A percentile compares a stretch with the other conserved stretches of the same genome.
Conservation (phyloP, 2,113 vertebrate species). For the Phrynocephalus versicolor region DNA sequence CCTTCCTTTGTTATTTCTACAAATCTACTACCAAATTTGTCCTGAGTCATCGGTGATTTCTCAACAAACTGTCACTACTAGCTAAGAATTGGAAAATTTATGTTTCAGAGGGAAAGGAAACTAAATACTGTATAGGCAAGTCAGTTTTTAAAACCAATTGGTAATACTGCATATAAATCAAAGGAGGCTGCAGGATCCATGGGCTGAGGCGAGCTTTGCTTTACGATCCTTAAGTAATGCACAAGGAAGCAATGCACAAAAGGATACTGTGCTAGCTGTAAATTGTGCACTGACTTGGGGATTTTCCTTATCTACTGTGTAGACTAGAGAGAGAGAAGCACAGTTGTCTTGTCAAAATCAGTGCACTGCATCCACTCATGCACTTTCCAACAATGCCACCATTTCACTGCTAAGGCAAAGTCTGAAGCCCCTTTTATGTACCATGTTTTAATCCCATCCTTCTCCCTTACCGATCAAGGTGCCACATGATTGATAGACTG, state of each 20-base stretch:
- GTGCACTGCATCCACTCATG: neutral
- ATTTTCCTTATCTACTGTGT: neutral
- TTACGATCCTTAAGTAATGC: neutral
- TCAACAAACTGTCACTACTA: neutral
- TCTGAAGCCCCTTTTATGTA: neutral
- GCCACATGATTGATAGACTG: neutral
- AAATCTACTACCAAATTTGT: slow-evolving; percentile 27
- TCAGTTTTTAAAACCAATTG: neutral
- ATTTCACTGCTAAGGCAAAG: neutral
- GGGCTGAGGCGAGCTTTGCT: neutral
- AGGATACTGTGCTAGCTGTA: neutral
- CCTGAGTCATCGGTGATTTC: neutral
- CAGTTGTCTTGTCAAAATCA: neutral
- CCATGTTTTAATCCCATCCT: neutral
- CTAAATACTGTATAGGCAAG: neutral
- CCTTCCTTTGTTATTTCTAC: neutral
- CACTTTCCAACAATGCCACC: neutral
- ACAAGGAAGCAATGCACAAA: neutral
- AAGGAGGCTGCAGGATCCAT: neutral
- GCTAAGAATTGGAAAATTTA: neutral
- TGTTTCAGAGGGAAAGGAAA: neutral
- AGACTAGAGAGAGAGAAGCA: too few relatives aligned
- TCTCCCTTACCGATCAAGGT: neutral
- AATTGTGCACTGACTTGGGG: neutral
- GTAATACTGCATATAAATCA: neutral